These are phyloP conservation scores for Neomonachus schauinslandi DNA, from an alignment of 2,113 vertebrate genomes.

Conservation along the genomic window DNA sequence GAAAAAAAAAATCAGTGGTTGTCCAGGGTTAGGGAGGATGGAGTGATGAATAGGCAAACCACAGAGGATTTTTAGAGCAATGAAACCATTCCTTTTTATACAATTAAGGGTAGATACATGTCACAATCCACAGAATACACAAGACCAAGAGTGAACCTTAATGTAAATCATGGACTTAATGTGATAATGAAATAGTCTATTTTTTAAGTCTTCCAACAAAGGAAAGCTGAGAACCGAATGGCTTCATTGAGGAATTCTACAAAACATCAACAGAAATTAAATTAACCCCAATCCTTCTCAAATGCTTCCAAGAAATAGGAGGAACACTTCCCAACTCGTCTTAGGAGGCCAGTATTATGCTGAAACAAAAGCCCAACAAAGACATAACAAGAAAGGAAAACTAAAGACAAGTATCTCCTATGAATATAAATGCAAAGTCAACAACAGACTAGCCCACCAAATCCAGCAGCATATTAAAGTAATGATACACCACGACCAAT, in stretches of 20 bases:
- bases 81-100: background rate
- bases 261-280: background rate
- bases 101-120: background rate
- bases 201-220: background rate
- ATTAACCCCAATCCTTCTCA: background rate
- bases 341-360: background rate
- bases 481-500: background rate
- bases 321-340: background rate
- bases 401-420: background rate
- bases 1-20: background rate
- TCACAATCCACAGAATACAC: background rate
- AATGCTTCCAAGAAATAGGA: background rate
- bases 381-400: background rate
- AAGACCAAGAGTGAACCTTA: background rate
- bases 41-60: background rate
- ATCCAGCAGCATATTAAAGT: background rate
- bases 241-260: background rate
- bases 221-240: background rate
- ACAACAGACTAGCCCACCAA: background rate
- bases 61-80: background rate
- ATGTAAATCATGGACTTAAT: background rate
- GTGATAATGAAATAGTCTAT: background rate
- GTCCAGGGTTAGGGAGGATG: background rate
- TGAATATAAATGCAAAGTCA: background rate
- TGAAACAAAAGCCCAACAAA: background rate